Evolutionary conservation across 2,797 vertebrate genomes (phyloP), one percentile per base, ranked within the genome.

Genomic region (Neosalanx taihuensis): DNA sequence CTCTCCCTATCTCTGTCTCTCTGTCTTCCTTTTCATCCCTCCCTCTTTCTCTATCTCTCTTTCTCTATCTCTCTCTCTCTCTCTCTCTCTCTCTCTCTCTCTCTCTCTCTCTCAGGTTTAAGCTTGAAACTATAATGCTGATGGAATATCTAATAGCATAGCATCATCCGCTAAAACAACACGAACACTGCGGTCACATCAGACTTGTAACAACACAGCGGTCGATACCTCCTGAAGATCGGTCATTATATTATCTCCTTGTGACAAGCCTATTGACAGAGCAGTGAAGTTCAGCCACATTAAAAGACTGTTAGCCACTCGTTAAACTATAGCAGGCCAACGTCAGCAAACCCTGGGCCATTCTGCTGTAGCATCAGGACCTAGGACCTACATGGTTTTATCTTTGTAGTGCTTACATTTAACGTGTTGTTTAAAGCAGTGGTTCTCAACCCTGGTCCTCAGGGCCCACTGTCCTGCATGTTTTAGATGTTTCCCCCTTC

Each of bases 201-300:
- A 56, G 51, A 5, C 15, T 5, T 56, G 4, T 56, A 56, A 56
- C 18, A 5, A 56, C 4, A n/a, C 51, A 56, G 51, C 31, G 70
- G 58, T 68, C 69, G 26, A 75, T 74, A 30, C 30, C 29, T 20
- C 59, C 31, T 6, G 15, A 12, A 53, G 69, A 57, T 79, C 67
- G 6, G 60, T 72, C 41, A 31, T 53, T 70, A 58, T 60, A 64
- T 79, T 72, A 75, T 64, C 41, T 56, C 71, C 64, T 12, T 13
- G 66, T 30, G 51, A 58, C 59, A 74, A 41, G 56, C 35, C 5
- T 64, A 75, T 71, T 69, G 79, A 80, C 79, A 76, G n/a, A 71
- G 73, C 41, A 37, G 6, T 35, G 62, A 66, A 62, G 31, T 64
- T 69, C 70, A 62, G 13, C 18, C 57, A 60, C 58, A 60, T 74